Evolutionary conservation across 2,113 vertebrate genomes (phyloP).

Genomic region (Ammodytes dubius): DNA sequence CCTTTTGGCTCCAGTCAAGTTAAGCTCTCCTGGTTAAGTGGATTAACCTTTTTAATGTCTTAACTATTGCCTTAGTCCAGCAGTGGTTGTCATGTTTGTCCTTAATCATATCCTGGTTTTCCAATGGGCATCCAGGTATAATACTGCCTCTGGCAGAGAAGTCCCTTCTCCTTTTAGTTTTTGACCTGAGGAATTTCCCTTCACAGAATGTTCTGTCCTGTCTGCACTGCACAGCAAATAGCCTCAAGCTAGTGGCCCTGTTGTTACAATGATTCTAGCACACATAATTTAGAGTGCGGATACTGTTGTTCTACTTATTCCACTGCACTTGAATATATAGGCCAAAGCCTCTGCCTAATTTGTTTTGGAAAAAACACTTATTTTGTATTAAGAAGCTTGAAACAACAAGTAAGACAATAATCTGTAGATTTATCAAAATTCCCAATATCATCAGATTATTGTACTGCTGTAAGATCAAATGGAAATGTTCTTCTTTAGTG

Average conservation of each 20-base stretch:
- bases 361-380: neutral
- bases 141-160: conserved; percentile 52
- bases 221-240: conserved; percentile 58
- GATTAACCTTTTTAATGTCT: conserved; percentile 57
- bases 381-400: neutral
- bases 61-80: conserved; percentile 36
- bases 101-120: conserved; percentile 41
- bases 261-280: conserved; percentile 32
- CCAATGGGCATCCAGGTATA: conserved; percentile 49
- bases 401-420: neutral
- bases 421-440: neutral
- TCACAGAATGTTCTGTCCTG: conserved; percentile 44
- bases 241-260: conserved; percentile 54
- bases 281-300: conserved; percentile 44
- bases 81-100: conserved; percentile 56
- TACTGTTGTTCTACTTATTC: conserved; percentile 14
- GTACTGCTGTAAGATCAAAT: neutral
- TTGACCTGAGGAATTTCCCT: conserved; percentile 50
- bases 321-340: neutral
- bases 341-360: conserved; percentile 5
- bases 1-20: conserved; percentile 26
- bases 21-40: conserved; percentile 16
- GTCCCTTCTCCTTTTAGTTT: conserved; percentile 38
- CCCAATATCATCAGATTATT: neutral
- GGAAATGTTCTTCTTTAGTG: conserved; percentile 7